Evolutionary conservation across 2,888 invertebrate species (phyloP), one percentile per base, ranked within the genome.

Genomic region (Sphinx pinastri): DNA sequence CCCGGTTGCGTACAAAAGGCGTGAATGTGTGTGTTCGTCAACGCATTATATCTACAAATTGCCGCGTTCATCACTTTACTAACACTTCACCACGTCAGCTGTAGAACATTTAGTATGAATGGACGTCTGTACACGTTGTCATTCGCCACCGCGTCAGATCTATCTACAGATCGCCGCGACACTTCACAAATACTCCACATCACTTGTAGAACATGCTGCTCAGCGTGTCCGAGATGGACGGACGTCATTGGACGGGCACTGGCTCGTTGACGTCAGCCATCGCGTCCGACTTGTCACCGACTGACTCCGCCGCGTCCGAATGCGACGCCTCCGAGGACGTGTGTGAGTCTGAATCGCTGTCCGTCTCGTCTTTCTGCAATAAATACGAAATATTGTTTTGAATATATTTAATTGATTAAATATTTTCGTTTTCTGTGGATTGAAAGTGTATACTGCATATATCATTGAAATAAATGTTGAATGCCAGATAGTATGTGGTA

Each of bases 341-440:
- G 0, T 76, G 75, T 0, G 81, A 77, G 10, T 83, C 85, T 0
- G 83, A 72, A 11, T 83, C 84, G 12, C 76, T 77, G 58, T 78
- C 84, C 0, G 84, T 74, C 0, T 78, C 82, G 58, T 84, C 82
- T 69, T 84, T 84, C 84, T 84, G 85, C 70, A 67, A 73, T 38
- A 2, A 25, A 52, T 19, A 25, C 2, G n/a, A n/a, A 68, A 7
- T 11, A 13, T 12, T 14, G 4, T 10, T 19, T 54, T 60, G 13
- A 55, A 68, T 68, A 14, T 16, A 25, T 25, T 25, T 25, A 1
- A 25, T 25, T 25, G 25, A 25, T 25, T 2, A 25, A 25, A 25
- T 25, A 25, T 67, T 52, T 19, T 54, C 0, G 25, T 19, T 12
- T 25, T 25, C 25, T 25, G 25, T 25, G 25, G 25, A 58, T 25